Evolutionary conservation across 2,888 invertebrate species (phyloP).

Genomic region (Phortica magna): DNA sequence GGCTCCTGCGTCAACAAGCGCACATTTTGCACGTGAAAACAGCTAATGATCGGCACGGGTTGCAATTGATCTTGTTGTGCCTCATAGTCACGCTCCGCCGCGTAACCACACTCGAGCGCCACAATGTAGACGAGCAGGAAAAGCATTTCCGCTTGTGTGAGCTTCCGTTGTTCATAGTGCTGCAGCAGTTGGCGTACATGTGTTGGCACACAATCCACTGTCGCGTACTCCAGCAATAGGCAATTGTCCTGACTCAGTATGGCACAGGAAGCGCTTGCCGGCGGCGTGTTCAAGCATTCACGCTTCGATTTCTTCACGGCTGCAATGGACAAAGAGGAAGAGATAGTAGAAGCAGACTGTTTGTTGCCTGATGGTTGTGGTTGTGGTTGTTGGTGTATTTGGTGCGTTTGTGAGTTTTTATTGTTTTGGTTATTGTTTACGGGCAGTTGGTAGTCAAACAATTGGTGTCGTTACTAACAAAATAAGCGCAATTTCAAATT

Average conservation of each 20-base stretch:
- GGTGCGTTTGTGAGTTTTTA: slow-evolving; percentile 32
- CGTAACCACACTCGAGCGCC: slow-evolving; percentile 73
- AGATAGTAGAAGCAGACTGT: slow-evolving; percentile 11
- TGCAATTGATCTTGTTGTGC: slow-evolving; percentile 43
- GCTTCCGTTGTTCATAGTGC: slow-evolving; percentile 41
- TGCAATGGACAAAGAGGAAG: slow-evolving; percentile 10
- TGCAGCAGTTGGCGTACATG: slow-evolving; percentile 66
- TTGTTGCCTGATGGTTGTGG: slow-evolving; percentile 8
- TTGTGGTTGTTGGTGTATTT: slow-evolving; percentile 1
- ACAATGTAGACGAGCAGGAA: slow-evolving; percentile 69
- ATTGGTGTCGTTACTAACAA: not conserved
- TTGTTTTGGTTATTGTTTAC: slow-evolving; percentile 34
- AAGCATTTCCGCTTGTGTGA: slow-evolving; percentile 62
- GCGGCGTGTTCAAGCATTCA: not conserved
- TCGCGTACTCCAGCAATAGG: slow-evolving; percentile 68
- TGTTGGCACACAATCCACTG: slow-evolving; percentile 61
- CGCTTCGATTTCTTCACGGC: slow-evolving; percentile 19
- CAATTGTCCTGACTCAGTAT: slow-evolving; percentile 31
- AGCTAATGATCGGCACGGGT: slow-evolving; percentile 54
- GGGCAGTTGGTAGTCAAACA: not conserved
- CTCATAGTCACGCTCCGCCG: slow-evolving; percentile 52
- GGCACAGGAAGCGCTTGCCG: not conserved
- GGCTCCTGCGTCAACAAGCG: slow-evolving; percentile 50
- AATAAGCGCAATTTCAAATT: slow-evolving; percentile 13
- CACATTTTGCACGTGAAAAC: slow-evolving; percentile 66